Evolutionary conservation across 2,113 vertebrate genomes (phyloP).

Genomic region (Haemorhous mexicanus): DNA sequence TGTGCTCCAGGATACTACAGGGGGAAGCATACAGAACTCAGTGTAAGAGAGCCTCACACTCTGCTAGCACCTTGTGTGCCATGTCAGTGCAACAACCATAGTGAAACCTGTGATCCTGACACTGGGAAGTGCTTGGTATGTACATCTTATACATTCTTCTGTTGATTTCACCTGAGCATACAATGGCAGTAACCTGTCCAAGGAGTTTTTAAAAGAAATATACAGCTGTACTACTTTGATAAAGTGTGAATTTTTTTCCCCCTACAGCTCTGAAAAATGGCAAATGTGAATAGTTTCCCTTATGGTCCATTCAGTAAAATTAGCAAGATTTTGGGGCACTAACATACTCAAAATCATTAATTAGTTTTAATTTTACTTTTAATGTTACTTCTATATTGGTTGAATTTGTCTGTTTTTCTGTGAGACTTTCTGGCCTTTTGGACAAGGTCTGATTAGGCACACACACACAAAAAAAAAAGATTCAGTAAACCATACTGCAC

Average conservation of each 20-base stretch:
- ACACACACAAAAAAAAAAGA: neutral
- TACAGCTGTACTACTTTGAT: neutral
- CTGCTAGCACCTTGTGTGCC: slow-evolving; percentile 78
- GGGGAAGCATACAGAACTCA: slow-evolving; percentile 63
- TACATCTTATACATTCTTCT: neutral
- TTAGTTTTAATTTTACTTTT: neutral
- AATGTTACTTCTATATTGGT: neutral
- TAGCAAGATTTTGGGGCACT: neutral
- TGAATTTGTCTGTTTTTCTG: neutral
- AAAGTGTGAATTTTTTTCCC: neutral
- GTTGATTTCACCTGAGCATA: neutral
- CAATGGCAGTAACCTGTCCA: neutral
- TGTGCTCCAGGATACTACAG: slow-evolving; percentile 86
- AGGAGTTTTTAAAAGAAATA: neutral
- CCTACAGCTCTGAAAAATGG: neutral
- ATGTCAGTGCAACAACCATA: slow-evolving; percentile 90
- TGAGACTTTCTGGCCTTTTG: neutral
- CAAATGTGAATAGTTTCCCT: neutral
- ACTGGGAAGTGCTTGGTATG: slow-evolving; percentile 88
- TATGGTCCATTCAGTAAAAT: neutral
- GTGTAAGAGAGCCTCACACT: slow-evolving; percentile 9
- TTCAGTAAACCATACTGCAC: neutral
- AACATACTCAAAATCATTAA: neutral
- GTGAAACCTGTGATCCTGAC: slow-evolving; percentile 80
- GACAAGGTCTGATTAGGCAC: neutral